phyloP scores from a whole-genome alignment of 2,797 vertebrate species.

The Orientallactaga sibirica region DNA sequence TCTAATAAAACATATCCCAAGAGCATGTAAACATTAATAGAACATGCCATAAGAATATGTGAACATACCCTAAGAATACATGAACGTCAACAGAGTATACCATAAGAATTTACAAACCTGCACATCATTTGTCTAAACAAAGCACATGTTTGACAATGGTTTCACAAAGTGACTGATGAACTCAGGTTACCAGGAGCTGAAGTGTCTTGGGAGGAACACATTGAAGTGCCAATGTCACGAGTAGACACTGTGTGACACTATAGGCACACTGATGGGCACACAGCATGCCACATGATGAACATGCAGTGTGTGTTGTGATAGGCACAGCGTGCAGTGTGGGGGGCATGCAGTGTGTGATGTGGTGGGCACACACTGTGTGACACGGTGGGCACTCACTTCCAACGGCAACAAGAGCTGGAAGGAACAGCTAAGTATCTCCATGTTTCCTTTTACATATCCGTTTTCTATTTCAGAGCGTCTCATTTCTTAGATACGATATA shows the following conservation, averaged over 20 bases:
- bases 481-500: slow-evolving; percentile 88
- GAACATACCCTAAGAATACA: too few species aligned
- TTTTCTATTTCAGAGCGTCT: slow-evolving; percentile 90
- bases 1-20: neutral
- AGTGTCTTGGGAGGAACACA: slow-evolving; percentile 39
- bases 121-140: slow-evolving; percentile 45
- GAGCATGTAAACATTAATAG: too few species aligned
- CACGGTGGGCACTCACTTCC: slow-evolving; percentile 72
- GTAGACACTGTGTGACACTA: slow-evolving; percentile 47
- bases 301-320: too few species aligned
- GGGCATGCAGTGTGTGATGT: neutral
- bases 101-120: slow-evolving; percentile 53
- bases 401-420: slow-evolving; percentile 67
- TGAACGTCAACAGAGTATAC: too few species aligned
- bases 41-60: too few species aligned
- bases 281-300: neutral
- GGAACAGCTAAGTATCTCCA: slow-evolving; percentile 82
- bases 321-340: neutral
- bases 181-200: slow-evolving; percentile 52
- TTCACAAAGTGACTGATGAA: slow-evolving; percentile 68
- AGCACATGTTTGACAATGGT: slow-evolving; percentile 36
- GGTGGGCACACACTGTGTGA: slow-evolving; percentile 55
- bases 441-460: slow-evolving; percentile 86
- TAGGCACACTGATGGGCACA: neutral
- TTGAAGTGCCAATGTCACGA: slow-evolving; percentile 33